Evolutionary conservation across 2,797 vertebrate species (phyloP).

Genomic region (Monodelphis domestica): DNA sequence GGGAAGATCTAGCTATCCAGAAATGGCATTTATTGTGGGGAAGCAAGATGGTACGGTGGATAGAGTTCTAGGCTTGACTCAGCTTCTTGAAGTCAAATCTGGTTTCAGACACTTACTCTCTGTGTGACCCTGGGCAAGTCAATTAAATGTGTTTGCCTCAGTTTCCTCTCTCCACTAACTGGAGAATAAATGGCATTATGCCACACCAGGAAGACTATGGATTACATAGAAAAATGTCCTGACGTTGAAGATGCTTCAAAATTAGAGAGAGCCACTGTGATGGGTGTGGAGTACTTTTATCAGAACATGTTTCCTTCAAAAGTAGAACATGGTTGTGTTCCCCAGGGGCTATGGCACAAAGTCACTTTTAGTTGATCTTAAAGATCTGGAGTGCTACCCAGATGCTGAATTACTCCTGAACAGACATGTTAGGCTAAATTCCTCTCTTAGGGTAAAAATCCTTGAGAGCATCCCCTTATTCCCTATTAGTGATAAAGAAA

Average conservation of each 20-base stretch:
- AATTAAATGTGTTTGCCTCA: too few species aligned
- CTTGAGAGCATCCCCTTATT: background rate
- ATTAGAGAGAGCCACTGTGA: background rate
- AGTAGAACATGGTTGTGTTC: background rate
- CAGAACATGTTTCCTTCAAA: background rate
- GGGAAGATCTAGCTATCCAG: background rate
- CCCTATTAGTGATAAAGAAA: background rate
- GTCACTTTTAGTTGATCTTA: background rate
- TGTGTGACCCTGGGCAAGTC: too few species aligned
- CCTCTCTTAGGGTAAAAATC: background rate
- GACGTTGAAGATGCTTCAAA: background rate
- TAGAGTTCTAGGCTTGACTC: too few species aligned
- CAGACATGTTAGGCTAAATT: background rate
- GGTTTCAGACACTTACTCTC: too few species aligned
- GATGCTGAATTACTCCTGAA: background rate
- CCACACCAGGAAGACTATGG: background rate
- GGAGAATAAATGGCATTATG: background rate
- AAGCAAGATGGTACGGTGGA: too few species aligned
- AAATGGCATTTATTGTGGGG: background rate
- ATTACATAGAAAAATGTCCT: background rate
- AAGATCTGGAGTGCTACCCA: background rate
- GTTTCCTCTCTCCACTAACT: background rate
- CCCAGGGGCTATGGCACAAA: background rate
- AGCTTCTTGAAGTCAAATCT: too few species aligned
- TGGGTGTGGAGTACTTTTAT: background rate